These are phyloP conservation scores for Cettia cetti DNA, from an alignment of 2,113 vertebrate species.

Conservation along the genomic window DNA sequence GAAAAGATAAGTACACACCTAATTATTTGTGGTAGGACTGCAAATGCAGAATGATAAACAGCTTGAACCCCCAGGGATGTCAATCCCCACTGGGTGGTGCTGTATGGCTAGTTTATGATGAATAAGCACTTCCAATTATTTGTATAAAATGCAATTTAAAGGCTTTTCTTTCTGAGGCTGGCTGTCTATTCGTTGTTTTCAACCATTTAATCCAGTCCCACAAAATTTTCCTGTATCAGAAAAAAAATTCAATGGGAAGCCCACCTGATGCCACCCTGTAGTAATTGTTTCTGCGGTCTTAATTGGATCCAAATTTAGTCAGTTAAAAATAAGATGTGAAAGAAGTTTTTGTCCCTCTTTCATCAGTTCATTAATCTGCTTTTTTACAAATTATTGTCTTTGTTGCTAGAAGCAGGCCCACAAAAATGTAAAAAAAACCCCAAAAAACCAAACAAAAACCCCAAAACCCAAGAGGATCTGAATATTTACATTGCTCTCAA, in stretches of 20 bases:
- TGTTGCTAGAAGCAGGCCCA: background rate
- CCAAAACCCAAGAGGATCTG: accelerated
- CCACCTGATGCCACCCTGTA: background rate
- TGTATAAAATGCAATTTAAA: background rate
- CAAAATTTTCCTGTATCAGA: background rate
- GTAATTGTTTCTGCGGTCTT: background rate
- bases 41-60: background rate
- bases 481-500: background rate
- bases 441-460: background rate
- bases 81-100: constrained; percentile 29
- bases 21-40: background rate
- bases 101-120: background rate
- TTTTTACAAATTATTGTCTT: background rate
- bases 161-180: background rate
- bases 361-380: background rate
- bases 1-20: background rate
- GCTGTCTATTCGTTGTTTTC: background rate
- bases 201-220: background rate
- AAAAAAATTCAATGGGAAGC: background rate
- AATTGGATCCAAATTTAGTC: background rate
- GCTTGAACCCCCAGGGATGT: background rate
- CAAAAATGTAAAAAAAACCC: background rate
- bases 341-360: background rate
- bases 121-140: background rate
- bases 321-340: background rate